Conservation (phyloP, 2,797 vertebrate species). For the Somateria mollissima region DNA sequence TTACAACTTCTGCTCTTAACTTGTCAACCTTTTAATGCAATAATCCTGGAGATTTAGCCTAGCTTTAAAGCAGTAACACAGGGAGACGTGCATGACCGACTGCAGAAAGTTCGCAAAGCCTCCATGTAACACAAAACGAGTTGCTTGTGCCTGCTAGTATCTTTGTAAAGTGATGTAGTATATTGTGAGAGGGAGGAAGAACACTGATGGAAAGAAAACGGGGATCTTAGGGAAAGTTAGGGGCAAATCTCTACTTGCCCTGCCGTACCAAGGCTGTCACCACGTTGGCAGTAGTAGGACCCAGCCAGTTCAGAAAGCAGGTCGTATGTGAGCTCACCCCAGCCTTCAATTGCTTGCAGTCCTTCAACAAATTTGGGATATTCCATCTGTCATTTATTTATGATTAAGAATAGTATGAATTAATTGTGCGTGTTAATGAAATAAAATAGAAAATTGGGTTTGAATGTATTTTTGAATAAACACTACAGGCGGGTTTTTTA, state of each 20-base stretch:
- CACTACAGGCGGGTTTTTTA: fast-evolving
- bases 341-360: not conserved
- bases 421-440: not conserved
- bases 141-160: not conserved
- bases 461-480: not conserved
- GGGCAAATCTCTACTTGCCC: not conserved
- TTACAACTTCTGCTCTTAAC: conserved; percentile 15
- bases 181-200: not conserved
- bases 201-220: not conserved
- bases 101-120: not conserved
- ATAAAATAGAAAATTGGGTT: not conserved
- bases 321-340: fast-evolving
- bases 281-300: not conserved
- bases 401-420: not conserved
- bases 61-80: not conserved
- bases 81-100: not conserved
- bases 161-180: not conserved
- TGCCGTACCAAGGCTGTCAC: not conserved
- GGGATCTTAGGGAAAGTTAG: not conserved
- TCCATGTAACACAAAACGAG: not conserved
- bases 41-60: not conserved
- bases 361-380: not conserved
- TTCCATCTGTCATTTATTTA: not conserved
- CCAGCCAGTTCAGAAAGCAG: not conserved
- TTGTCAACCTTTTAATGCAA: conserved; percentile 20